These are phyloP conservation scores for Astur gentilis DNA, from an alignment of 2,113 vertebrate genomes.

Conservation along the genomic window DNA sequence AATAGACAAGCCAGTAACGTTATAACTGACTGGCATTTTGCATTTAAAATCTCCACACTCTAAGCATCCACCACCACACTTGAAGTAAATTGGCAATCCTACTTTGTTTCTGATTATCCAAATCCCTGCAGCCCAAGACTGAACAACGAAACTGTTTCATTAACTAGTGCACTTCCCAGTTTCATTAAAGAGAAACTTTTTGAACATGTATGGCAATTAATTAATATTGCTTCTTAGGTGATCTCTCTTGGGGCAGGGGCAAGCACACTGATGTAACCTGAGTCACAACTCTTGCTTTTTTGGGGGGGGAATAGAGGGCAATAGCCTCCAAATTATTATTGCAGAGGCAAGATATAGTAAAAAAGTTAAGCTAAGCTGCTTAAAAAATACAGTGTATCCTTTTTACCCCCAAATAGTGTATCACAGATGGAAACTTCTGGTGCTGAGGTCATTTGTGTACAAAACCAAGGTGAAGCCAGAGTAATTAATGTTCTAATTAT, in stretches of 20 bases:
- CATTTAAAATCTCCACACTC: background rate
- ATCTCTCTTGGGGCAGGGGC: background rate
- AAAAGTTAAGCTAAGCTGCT: background rate
- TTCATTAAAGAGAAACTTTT: background rate
- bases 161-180: background rate
- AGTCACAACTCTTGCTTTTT: background rate
- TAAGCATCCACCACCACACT: background rate
- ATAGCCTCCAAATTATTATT: background rate
- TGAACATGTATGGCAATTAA: background rate
- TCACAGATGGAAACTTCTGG: background rate
- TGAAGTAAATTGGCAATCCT: background rate
- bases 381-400: background rate
- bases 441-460: background rate
- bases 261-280: background rate
- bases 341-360: background rate
- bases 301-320: background rate
- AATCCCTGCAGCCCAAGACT: background rate
- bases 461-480: conserved; percentile 34
- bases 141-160: background rate
- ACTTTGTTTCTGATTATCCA: background rate
- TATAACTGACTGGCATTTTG: background rate
- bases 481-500: conserved; percentile 43
- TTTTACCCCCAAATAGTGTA: background rate
- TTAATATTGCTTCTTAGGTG: background rate
- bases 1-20: background rate